phyloP scores from a whole-genome alignment of 2,888 invertebrate genomes.

The Monoplex corrugatus region DNA sequence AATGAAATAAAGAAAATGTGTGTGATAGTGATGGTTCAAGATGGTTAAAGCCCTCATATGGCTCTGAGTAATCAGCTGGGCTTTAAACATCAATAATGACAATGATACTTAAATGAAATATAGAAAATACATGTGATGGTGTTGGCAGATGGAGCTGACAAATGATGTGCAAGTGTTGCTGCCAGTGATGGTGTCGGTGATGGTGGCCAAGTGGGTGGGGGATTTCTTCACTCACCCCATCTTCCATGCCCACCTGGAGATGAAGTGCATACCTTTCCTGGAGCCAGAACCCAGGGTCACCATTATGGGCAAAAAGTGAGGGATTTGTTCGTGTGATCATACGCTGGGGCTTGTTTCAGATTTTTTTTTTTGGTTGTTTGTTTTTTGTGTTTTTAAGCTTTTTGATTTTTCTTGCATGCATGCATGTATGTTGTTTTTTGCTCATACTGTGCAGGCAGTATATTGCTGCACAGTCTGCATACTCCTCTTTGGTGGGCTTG shows the following conservation, averaged over 20 bases:
- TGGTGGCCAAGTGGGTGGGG: conserved; percentile 83
- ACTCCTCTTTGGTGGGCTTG: too few species aligned
- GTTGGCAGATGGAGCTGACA: conserved; percentile 81
- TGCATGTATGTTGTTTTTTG: background rate
- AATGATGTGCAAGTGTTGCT: conserved; percentile 83
- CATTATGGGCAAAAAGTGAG: conserved; percentile 56
- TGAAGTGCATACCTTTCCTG: conserved; percentile 83
- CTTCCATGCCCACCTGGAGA: conserved; percentile 82
- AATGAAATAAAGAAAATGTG: too few species aligned
- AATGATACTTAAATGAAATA: background rate
- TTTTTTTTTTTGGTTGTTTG: background rate
- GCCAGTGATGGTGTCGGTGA: conserved; percentile 82
- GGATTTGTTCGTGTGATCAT: too few species aligned
- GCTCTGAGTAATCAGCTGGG: too few species aligned
- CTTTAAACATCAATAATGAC: too few species aligned
- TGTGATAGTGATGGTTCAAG: too few species aligned
- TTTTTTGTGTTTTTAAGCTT: background rate
- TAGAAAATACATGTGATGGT: background rate
- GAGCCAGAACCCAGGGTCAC: conserved; percentile 79
- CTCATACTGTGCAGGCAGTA: too few species aligned
- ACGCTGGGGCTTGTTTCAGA: too few species aligned
- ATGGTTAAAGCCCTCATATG: too few species aligned
- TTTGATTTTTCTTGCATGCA: background rate
- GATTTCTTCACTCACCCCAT: conserved; percentile 82
- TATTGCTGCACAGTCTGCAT: too few species aligned